phyloP scores from a whole-genome alignment of 2,888 invertebrate species.

The Lithosia quadra region DNA sequence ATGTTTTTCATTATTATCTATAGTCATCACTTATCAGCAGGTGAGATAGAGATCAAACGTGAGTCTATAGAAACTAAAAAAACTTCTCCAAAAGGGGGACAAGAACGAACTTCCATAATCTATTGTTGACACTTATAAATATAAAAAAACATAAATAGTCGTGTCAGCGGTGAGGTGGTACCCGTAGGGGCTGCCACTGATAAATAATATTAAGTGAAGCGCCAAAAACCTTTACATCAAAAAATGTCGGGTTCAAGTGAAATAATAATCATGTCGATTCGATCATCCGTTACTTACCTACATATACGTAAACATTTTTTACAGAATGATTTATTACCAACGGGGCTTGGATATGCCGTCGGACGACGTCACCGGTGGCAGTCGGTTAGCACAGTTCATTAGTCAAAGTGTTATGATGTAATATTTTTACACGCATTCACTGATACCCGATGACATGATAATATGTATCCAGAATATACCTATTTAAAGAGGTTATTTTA shows the following conservation, averaged over 20 bases:
- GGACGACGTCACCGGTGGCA: conserved; percentile 3
- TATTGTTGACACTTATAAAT: neutral
- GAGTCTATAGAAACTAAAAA: too few species aligned
- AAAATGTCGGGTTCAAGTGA: conserved; percentile 30
- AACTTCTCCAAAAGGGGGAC: too few species aligned
- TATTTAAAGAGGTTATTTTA: neutral
- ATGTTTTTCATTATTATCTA: neutral
- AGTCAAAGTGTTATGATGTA: conserved; percentile 48
- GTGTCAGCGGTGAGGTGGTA: neutral
- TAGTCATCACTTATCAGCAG: too few species aligned
- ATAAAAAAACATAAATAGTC: neutral
- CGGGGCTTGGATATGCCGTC: conserved; percentile 35
- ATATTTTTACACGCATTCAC: conserved; percentile 31
- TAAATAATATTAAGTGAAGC: neutral
- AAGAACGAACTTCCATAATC: too few species aligned
- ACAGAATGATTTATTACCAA: conserved; percentile 45
- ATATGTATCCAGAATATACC: conserved; percentile 5
- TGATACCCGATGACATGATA: conserved; percentile 20
- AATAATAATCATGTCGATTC: conserved; percentile 39
- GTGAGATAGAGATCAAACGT: too few species aligned
- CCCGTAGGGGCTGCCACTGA: neutral
- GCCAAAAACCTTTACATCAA: conserved; percentile 10
- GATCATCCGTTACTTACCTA: conserved; percentile 39
- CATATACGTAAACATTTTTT: conserved; percentile 41
- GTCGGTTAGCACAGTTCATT: conserved; percentile 49